Base-by-base conservation (phyloP, 2,113 vertebrate species). In the Myxocyprinus asiaticus region DNA sequence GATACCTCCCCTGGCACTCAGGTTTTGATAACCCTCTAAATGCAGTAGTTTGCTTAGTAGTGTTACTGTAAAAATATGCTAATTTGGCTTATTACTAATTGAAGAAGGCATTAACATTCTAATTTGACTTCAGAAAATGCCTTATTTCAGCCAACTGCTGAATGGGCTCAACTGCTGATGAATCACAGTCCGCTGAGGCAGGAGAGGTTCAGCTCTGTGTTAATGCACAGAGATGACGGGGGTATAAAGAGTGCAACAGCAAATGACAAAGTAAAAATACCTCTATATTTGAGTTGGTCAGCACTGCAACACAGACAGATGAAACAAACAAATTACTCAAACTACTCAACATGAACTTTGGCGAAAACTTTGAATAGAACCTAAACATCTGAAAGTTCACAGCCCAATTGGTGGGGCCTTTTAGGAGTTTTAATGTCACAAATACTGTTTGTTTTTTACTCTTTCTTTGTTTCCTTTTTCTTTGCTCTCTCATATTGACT, bases 11-110 rank as follows among this genome's bases (percentile, higher is more conserved):
- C 80, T 61, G 71, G 68, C 56, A 22, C 6, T 5, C 14, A 69
- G 73, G 55, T 11, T 9, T 79, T 22, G n/a, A 83, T 66, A 12
- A 66, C 44, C 59, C 44, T 58, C 66, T 5, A 15, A 71, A 70
- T 33, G 22, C 22, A 33, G 22, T 64, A 62, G 7, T 11, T 62
- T 47, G 71, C 44, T 62, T 58, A 11, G 44, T 22, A 79, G 61
- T n/a, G 56, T 72, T 74, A 65, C 67, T 75, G 42, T 72, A 73
- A 80, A 67, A 66, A 77, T 62, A 83, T 67, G 63, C 64, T 74
- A 61, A 81, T 83, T 68, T 62, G 75, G 42, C 33, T 47, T 50
- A 72, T 56, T 59, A 67, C 65, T 74, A 81, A 75, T 78, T 44
- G 17, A 78, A 81, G 44, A 53, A 45, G 66, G 61, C 17, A 77